Evolutionary conservation across 35 echinoderm and acorn worm genomes (phyloP).

Genomic region (Apostichopus californicus): DNA sequence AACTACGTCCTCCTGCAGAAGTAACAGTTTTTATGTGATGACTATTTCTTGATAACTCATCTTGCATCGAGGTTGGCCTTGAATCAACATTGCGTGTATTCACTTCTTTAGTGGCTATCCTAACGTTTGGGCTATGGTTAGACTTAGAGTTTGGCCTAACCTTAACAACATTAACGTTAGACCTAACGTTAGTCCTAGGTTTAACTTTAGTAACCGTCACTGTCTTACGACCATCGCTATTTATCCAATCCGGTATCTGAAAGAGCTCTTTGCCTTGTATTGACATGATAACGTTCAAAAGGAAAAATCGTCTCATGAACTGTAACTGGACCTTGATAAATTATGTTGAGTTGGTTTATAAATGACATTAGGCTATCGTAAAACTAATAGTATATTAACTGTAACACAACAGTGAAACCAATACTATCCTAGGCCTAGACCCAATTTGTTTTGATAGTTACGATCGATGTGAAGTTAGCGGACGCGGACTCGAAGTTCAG

Average conservation of each 20-base stretch:
- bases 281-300: neutral
- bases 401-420: neutral
- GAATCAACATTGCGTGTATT: neutral
- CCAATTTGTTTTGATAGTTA: neutral
- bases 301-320: neutral
- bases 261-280: constrained; percentile 5
- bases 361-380: neutral
- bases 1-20: neutral
- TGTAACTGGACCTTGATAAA: neutral
- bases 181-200: neutral
- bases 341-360: neutral
- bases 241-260: constrained; percentile 28
- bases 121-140: neutral
- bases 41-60: neutral
- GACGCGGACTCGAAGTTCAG: neutral
- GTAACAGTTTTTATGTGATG: neutral
- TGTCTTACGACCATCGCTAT: constrained; percentile 6
- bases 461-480: neutral
- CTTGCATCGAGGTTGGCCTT: neutral
- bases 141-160: neutral
- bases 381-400: neutral
- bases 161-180: neutral
- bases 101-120: no score
- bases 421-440: neutral
- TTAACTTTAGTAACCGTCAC: neutral